A percentile compares a stretch with the other conserved stretches of the same genome.
These are phyloP conservation scores for Orius laevigatus DNA, from an alignment of 1,140 invertebrate species.

Conservation along the genomic window DNA sequence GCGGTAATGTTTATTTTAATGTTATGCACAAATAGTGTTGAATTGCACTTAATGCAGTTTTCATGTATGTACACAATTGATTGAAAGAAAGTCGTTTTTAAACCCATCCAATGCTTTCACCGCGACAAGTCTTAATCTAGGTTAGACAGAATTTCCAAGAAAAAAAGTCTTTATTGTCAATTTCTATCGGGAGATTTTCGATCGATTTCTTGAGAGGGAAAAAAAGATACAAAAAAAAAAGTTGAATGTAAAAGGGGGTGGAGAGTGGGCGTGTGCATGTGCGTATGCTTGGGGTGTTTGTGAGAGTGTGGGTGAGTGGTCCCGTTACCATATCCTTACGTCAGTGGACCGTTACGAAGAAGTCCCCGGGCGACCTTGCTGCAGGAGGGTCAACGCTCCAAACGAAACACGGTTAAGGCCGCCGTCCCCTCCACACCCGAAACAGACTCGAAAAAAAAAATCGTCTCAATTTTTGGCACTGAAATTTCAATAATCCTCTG, in stretches of 20 bases:
- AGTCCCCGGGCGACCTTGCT: neutral
- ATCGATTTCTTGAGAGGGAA: too few species aligned
- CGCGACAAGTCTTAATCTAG: too few species aligned
- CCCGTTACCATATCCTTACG: constrained; percentile 3
- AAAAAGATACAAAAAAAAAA: neutral
- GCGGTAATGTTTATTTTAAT: too few species aligned
- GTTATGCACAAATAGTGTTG: too few species aligned
- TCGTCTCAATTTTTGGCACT: too few species aligned
- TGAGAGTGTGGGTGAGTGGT: neutral
- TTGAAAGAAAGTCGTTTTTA: too few species aligned
- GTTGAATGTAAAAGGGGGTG: neutral
- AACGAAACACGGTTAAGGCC: constrained; percentile 7
- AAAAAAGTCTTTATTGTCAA: neutral
- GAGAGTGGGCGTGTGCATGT: neutral
- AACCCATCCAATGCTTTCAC: too few species aligned
- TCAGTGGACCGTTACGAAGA: constrained; percentile 3
- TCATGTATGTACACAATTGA: too few species aligned
- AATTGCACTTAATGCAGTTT: too few species aligned
- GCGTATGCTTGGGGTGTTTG: neutral
- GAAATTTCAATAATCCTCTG: neutral
- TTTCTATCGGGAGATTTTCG: neutral
- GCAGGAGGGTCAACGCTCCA: constrained; percentile 3
- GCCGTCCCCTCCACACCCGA: neutral
- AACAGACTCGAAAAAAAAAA: too few species aligned
- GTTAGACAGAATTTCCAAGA: too few species aligned